Percentiles rank a stretch among this genome's conserved stretches.
These are phyloP conservation scores for Odocoileus virginianus DNA, from an alignment of 2,113 vertebrate species.

Conservation along the genomic window DNA sequence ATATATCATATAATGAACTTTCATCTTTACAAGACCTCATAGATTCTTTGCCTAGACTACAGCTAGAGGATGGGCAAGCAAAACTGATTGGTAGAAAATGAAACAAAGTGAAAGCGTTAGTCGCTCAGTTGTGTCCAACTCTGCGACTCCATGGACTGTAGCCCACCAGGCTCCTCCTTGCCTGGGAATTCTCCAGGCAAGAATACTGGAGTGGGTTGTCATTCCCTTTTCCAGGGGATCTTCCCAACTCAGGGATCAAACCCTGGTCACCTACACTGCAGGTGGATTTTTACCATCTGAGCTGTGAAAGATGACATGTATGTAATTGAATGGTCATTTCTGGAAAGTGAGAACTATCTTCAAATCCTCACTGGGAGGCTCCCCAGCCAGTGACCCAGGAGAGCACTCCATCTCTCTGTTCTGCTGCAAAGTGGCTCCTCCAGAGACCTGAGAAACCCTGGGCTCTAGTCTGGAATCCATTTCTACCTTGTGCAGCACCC, in stretches of 20 bases:
- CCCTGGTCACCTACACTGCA: background rate
- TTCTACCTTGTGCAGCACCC: background rate
- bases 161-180: background rate
- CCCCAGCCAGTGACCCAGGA: background rate
- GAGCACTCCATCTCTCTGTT: background rate
- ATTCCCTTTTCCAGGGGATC: background rate
- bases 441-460: background rate
- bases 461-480: background rate
- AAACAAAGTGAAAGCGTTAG: background rate
- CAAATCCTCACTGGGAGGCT: background rate
- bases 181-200: background rate
- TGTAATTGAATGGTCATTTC: background rate
- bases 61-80: background rate
- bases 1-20: background rate
- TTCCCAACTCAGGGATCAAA: background rate
- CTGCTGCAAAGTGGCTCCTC: background rate
- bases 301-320: background rate
- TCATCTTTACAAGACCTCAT: background rate
- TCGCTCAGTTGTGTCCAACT: background rate
- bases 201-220: background rate
- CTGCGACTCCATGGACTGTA: rapidly evolving
- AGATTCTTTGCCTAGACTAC: background rate
- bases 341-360: background rate
- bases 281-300: background rate
- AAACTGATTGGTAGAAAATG: background rate